Base-by-base conservation (phyloP, 2,113 vertebrate species). In the Gadus chalcogrammus region DNA sequence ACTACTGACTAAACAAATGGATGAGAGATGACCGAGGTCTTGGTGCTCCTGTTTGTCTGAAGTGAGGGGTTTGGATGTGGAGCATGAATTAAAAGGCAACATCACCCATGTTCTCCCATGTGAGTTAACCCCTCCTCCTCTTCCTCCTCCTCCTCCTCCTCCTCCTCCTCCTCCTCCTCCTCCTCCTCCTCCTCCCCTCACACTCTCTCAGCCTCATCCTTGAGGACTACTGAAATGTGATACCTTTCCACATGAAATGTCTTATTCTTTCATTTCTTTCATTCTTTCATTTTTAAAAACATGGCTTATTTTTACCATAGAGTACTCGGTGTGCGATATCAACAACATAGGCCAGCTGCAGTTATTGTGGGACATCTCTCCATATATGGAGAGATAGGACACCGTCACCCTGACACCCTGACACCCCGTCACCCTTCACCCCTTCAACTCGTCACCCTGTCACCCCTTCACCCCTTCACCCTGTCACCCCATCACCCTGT, bases 81-180 rank as follows among this genome's bases (percentile, higher is more conserved):
- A 82, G 78, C 56, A 62, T 55, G 52, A 75, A 82, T 77, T 62
- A 73, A 56, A 80, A 18, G 76, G 63, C 78, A 52, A 61, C 28
- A 73, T 75, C 3, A 16, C 71, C 75, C 64, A 9, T 72, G 71
- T 68, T 64, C 69, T 85, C 81, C 77, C 84, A 78, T 76, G 81
- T 83, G 82, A 85, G 68, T 83, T 85, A 69, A 69, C 61, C 74
- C 84, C 82, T 84, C 81, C 83, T 79, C 72, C 73, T 72, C 79
- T 3, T 82, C 78, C 80, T 64, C 72, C 81, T 74, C 75, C 80
- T 64, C 72, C 81, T 74, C 75, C 68, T 73, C 80, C 66, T 53
- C 65, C 83, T 70, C 74, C 65, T 67, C 28, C 56, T 68, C 78
- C 64, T 71, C 42, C 58, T 68, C 65, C 63, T 61, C 27, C n/a